Percentiles rank a stretch among this genome's conserved stretches.
phyloP scores from a whole-genome alignment of 2,113 vertebrate genomes.

The Rhinopomastus cyanomelas region DNA sequence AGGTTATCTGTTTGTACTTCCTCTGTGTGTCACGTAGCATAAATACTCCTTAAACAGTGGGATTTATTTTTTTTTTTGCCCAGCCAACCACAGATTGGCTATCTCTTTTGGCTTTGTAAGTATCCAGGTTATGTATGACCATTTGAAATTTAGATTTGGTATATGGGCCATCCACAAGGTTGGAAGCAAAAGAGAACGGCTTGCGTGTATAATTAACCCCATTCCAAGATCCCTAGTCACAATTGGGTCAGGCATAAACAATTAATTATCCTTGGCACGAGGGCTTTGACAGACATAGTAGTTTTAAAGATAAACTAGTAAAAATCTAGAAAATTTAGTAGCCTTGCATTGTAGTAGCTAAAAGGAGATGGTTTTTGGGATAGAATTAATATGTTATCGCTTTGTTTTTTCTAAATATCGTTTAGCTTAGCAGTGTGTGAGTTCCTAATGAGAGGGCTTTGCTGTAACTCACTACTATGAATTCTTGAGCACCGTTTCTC shows the following conservation, averaged over 20 bases:
- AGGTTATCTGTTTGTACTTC: neutral
- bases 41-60: neutral
- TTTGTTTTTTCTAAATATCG: neutral
- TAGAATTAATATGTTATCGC: neutral
- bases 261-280: neutral
- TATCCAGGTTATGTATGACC: neutral
- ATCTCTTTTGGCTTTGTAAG: neutral
- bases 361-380: neutral
- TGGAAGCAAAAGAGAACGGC: neutral
- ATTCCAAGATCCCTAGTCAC: neutral
- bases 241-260: neutral
- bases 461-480: neutral
- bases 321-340: neutral
- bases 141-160: neutral
- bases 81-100: neutral
- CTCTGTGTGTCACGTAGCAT: neutral
- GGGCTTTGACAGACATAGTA: neutral
- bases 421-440: neutral
- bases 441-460: neutral
- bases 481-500: neutral
- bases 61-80: fast-evolving
- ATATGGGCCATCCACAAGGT: neutral
- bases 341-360: neutral
- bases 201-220: neutral
- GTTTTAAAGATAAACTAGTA: neutral